phyloP scores from a whole-genome alignment of 2,888 invertebrate genomes.

The Fabriciana adippe region DNA sequence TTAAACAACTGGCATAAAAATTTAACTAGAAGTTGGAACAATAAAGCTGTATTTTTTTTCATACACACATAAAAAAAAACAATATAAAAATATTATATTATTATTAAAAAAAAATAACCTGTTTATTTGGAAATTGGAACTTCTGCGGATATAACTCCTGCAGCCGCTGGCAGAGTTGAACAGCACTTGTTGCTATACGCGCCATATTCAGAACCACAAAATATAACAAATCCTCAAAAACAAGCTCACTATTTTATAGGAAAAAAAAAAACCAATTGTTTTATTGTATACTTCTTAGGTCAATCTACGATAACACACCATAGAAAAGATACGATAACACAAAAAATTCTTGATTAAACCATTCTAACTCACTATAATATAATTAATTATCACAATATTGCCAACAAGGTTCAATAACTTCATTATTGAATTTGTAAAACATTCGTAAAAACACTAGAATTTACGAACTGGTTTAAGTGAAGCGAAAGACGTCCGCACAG shows the following conservation, averaged over 20 bases:
- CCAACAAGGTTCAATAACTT: constrained; percentile 19
- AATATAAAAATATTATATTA: constrained; percentile 24
- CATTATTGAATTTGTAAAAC: not conserved
- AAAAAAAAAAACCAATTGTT: not conserved
- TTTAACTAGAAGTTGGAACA: no score
- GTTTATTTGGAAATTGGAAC: constrained; percentile 57
- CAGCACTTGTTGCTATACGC: constrained; percentile 66
- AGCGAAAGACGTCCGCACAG: constrained; percentile 22
- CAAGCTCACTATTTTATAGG: not conserved
- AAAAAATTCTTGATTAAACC: not conserved
- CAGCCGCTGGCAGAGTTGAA: constrained; percentile 69
- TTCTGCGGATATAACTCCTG: constrained; percentile 73
- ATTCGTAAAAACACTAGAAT: not conserved
- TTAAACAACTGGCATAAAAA: no score
- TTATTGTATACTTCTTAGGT: not conserved
- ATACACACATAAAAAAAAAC: not conserved
- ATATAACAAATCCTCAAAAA: not conserved
- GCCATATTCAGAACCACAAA: constrained; percentile 56
- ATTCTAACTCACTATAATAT: not conserved
- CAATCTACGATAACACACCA: not conserved
- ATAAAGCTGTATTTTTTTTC: no score
- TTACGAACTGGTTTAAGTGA: no score
- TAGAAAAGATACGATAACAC: not conserved
- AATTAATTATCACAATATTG: constrained; percentile 14
- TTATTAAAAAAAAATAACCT: constrained; percentile 48